Conservation (phyloP, 2,888 invertebrate species). For the Leucania comma region DNA sequence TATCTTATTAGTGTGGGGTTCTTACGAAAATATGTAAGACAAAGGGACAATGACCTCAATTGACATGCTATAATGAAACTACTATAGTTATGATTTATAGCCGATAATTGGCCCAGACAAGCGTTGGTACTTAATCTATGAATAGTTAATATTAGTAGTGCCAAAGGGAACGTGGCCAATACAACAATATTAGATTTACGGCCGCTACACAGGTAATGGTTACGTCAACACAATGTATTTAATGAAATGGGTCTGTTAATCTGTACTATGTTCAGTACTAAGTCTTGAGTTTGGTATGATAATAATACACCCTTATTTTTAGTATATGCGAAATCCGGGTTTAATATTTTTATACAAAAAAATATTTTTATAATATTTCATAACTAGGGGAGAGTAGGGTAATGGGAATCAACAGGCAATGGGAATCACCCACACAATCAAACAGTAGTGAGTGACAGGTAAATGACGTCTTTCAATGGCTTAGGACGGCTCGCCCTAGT, state of each 20-base stretch:
- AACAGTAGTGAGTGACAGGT: too few species aligned
- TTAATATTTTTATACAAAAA: too few species aligned
- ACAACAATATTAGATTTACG: constrained; percentile 59
- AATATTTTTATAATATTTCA: too few species aligned
- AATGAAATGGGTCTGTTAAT: constrained; percentile 3
- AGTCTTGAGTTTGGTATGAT: neutral
- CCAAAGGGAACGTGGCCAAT: constrained; percentile 57
- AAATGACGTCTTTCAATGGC: too few species aligned
- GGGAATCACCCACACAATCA: too few species aligned
- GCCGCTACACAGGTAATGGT: constrained; percentile 46
- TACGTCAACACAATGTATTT: constrained; percentile 39
- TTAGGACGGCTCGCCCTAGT: too few species aligned
- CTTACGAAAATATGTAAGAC: neutral
- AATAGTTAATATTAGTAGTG: constrained; percentile 66
- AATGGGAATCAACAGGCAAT: too few species aligned
- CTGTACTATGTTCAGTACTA: neutral
- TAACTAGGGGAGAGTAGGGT: too few species aligned
- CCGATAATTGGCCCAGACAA: constrained; percentile 72
- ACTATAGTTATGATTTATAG: constrained; percentile 70
- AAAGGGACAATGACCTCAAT: neutral
- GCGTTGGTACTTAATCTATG: constrained; percentile 68
- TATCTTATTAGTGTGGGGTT: too few species aligned
- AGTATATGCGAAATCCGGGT: too few species aligned
- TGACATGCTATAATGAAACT: too few species aligned
- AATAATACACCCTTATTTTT: too few species aligned